Evolutionary conservation across 1,140 invertebrate genomes (phyloP).

Genomic region (Microplitis demolitor): DNA sequence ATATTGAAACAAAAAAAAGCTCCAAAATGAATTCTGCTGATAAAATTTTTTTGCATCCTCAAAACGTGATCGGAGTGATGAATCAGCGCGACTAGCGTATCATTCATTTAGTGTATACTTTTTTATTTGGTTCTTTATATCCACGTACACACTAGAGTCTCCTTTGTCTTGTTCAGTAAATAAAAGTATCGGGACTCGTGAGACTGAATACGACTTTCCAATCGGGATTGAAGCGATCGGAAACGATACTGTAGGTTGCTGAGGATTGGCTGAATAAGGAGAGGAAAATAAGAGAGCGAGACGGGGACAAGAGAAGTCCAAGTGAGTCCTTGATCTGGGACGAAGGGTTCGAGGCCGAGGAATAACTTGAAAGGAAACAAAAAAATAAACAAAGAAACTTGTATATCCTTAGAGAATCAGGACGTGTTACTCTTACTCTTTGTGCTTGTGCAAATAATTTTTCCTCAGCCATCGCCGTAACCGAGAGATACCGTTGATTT

Average conservation of each 20-base stretch:
- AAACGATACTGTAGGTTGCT: background rate
- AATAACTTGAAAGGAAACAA: background rate
- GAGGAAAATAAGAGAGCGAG: too few relatives aligned
- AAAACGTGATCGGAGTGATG: too few relatives aligned
- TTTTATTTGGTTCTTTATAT: background rate
- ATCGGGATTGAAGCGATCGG: background rate
- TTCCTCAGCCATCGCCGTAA: too few relatives aligned
- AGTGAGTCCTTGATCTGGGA: conserved; percentile 16
- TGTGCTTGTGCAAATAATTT: too few relatives aligned
- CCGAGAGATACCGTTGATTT: too few relatives aligned
- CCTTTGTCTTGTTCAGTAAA: background rate
- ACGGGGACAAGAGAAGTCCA: background rate
- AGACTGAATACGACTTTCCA: background rate
- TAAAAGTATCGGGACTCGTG: background rate
- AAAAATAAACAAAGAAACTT: background rate
- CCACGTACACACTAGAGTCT: background rate
- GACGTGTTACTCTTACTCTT: too few relatives aligned
- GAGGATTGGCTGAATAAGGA: background rate
- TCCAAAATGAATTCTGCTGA: too few relatives aligned
- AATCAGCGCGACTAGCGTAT: too few relatives aligned
- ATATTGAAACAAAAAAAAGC: too few relatives aligned
- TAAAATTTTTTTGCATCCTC: too few relatives aligned
- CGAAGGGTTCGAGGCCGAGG: conserved; percentile 12
- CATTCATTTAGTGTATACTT: background rate
- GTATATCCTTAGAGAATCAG: background rate